phyloP scores from a whole-genome alignment of 2,888 invertebrate species.

The Archaeoteleia sp. region DNA sequence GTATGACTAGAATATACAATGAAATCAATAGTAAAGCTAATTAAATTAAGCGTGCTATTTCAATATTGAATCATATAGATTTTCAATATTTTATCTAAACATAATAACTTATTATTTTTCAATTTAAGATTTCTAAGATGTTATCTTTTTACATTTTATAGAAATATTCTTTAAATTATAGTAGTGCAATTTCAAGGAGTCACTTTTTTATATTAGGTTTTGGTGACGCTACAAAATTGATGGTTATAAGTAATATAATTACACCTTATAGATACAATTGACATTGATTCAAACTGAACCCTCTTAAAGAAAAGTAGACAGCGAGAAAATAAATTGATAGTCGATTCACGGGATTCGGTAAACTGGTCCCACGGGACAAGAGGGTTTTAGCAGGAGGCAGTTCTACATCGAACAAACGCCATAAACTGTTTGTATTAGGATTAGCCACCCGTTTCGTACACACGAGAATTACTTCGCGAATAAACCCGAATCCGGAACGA shows the following conservation, averaged over 20 bases:
- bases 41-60: no score
- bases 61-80: no score
- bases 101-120: no score
- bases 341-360: constrained; percentile 68
- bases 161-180: no score
- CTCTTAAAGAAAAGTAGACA: constrained; percentile 60
- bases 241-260: constrained; percentile 32
- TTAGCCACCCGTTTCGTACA: constrained; percentile 62
- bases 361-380: constrained; percentile 69
- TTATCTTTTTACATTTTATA: no score
- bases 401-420: constrained; percentile 65
- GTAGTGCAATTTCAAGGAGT: no score
- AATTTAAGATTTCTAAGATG: no score
- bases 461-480: constrained; percentile 59
- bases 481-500: constrained; percentile 54
- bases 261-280: constrained; percentile 49
- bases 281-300: constrained; percentile 47
- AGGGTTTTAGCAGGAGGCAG: constrained; percentile 53
- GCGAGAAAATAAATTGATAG: constrained; percentile 71
- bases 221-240: no score
- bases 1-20: no score
- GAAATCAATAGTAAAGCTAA: no score
- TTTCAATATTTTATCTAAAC: no score
- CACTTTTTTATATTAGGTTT: no score
- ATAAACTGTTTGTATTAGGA: constrained; percentile 72